phyloP scores from a whole-genome alignment of 2,888 invertebrate genomes.

The Eristalis pertinax region DNA sequence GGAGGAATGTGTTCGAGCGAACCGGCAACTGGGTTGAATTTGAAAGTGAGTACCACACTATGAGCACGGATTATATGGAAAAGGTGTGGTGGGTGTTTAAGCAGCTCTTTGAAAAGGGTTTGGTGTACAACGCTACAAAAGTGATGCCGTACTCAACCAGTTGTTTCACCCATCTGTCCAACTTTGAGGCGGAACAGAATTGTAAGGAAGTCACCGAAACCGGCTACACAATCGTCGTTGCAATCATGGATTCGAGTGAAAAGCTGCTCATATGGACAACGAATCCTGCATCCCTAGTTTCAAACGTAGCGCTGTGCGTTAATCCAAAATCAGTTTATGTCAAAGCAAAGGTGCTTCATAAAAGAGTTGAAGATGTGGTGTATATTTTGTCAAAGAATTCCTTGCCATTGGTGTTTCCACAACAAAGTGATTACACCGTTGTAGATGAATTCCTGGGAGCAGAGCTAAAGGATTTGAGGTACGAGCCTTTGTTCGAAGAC shows the following conservation, averaged over 20 bases:
- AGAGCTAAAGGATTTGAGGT: conserved; percentile 88
- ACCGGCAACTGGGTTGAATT: conserved; percentile 99
- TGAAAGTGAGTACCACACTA: conserved; percentile 97
- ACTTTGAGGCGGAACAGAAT: conserved; percentile 98
- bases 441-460: conserved; percentile 89
- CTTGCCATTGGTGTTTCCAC: conserved; percentile 88
- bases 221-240: conserved; percentile 93
- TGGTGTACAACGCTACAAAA: conserved; percentile 97
- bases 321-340: conserved; percentile 92
- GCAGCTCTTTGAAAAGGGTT: conserved; percentile 93
- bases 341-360: conserved; percentile 85
- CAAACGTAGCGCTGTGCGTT: conserved; percentile 95
- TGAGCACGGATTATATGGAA: conserved; percentile 98
- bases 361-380: neutral
- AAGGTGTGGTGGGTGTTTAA: conserved; percentile 99
- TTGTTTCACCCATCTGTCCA: conserved; percentile 96
- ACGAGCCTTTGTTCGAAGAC: conserved; percentile 90
- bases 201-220: conserved; percentile 98
- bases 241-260: conserved; percentile 84
- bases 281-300: conserved; percentile 98
- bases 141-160: conserved; percentile 98
- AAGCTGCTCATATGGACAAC: conserved; percentile 89
- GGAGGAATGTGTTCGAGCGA: conserved; percentile 91
- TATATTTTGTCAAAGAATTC: conserved; percentile 89
- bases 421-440: conserved; percentile 88